Conservation (phyloP, 2,797 vertebrate genomes). For the Agapornis canus region DNA sequence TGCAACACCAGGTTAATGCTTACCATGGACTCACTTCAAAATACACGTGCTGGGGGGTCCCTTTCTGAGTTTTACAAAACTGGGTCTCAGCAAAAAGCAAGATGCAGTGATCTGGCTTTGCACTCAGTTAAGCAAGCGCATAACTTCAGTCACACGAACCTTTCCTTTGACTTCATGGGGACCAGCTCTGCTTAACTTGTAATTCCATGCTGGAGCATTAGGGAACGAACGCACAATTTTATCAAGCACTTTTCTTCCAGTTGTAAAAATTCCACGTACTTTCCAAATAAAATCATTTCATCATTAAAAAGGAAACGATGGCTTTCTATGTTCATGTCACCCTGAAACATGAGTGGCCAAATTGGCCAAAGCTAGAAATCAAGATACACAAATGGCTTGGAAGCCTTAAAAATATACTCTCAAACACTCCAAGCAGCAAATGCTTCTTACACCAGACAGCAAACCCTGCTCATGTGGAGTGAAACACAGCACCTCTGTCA, state of each 20-base stretch:
- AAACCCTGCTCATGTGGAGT: neutral
- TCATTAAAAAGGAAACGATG: neutral
- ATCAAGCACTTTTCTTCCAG: neutral
- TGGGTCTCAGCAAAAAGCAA: neutral
- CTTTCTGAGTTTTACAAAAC: neutral
- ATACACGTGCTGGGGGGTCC: neutral
- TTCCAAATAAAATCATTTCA: neutral
- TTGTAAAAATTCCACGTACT: neutral
- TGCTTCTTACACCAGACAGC: neutral
- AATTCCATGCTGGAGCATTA: neutral
- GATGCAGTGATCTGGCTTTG: neutral
- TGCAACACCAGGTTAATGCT: neutral
- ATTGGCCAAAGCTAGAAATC: neutral
- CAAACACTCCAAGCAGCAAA: neutral
- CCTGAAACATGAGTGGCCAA: neutral
- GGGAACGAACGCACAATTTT: neutral
- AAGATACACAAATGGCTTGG: neutral
- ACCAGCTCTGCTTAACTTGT: neutral
- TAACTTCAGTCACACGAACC: neutral
- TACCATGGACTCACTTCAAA: neutral
- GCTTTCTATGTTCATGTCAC: neutral
- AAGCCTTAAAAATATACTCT: neutral
- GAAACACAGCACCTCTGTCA: fast-evolving
- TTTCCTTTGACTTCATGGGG: neutral
- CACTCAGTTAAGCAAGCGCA: neutral